phyloP scores from a whole-genome alignment of 2,113 vertebrate genomes.

The Rhinoptilus africanus region DNA sequence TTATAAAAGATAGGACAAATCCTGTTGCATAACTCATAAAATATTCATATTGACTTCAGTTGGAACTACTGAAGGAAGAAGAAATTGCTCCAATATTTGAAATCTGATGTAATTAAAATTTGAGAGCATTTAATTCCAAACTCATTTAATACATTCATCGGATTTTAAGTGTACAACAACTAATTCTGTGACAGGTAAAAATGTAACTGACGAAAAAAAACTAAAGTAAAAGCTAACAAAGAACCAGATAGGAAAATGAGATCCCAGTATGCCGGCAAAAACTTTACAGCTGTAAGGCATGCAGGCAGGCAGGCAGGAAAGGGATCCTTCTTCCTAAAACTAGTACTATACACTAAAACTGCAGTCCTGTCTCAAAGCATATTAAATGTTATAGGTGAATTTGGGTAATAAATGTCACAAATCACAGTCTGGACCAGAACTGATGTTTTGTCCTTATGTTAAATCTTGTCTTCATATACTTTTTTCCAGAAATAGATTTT shows the following conservation, averaged over 20 bases:
- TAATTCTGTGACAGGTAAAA: neutral
- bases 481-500: neutral
- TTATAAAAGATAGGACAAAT: neutral
- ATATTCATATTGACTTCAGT: neutral
- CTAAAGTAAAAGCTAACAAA: neutral
- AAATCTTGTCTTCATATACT: neutral
- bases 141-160: neutral
- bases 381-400: neutral
- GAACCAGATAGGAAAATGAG: neutral
- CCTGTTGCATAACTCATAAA: neutral
- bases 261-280: neutral
- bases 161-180: neutral
- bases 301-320: neutral
- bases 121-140: neutral
- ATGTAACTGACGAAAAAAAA: neutral
- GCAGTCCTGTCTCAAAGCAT: neutral
- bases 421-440: neutral
- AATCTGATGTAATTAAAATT: conserved; percentile 21
- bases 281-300: neutral
- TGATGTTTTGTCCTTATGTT: neutral
- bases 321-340: neutral
- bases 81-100: conserved; percentile 32
- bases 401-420: neutral
- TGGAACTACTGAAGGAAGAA: neutral
- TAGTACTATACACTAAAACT: neutral